Evolutionary conservation across 2,797 vertebrate genomes (phyloP), one percentile per base, ranked within the genome.

Genomic region (Xiphophorus birchmanni): DNA sequence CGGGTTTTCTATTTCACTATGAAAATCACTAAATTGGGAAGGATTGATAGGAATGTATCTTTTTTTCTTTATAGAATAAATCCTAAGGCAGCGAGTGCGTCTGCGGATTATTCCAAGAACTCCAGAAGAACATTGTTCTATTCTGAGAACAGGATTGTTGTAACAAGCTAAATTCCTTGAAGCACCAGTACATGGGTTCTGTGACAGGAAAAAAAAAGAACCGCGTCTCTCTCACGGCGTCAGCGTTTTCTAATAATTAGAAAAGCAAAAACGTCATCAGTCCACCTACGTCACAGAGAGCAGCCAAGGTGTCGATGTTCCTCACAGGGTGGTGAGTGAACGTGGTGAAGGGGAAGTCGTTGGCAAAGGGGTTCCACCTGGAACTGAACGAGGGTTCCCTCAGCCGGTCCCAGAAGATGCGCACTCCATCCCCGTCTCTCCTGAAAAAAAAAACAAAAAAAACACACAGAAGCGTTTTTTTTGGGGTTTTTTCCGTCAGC

Each of bases 331-430:
- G 96, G 78, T 95, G 87, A 17, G 89, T 96, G 89, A 97, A 97
- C 2, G 95, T 97, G 54, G 94, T 85, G 76, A 85, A 97, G 7
- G 96, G 95, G 73, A 96, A 86, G 50, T 97, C 94, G 0, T 79
- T 88, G 84, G 95, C 78, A 79, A 96, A 97, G 1, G 95, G 95
- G 86, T 97, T 97, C 96, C 97, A 97, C 23, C 87, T 94, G n/a
- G 96, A 95, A 9, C 87, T 13, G 21, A 97, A 89, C 1, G 96
- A 90, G 23, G 94, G 95, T 48, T 97, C 94, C 73, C 95, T 96
- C 13, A 92, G 87, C 75, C 86, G 83, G 83, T 96, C 96, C 91
- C 93, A 97, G 90, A 90, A 95, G 84, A 97, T 82, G 17, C 96
- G 93, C 72, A 97, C 47, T 7, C 96, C 96, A 80, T 97, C 94